Conservation (phyloP, 2,888 invertebrate species). For the Drepana falcataria region DNA sequence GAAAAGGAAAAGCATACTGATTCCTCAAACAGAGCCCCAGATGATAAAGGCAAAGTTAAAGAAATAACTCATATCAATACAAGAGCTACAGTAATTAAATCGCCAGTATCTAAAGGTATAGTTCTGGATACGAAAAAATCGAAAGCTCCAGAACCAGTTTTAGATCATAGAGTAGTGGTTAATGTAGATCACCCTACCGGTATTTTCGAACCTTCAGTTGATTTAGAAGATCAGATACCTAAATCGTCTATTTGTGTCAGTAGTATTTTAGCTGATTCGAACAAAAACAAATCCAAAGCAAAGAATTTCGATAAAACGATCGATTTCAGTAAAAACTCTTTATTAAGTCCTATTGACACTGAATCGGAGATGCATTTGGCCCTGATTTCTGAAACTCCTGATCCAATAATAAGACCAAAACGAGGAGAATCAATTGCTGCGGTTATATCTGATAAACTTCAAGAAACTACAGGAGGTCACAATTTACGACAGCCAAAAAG, state of each 20-base stretch:
- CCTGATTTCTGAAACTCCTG: conserved; percentile 61
- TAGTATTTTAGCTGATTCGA: conserved; percentile 50
- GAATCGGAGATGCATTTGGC: conserved; percentile 66
- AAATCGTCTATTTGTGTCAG: conserved; percentile 74
- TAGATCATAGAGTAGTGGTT: conserved; percentile 52
- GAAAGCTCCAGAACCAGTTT: conserved; percentile 39
- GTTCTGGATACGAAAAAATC: conserved; percentile 67
- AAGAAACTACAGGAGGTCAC: conserved; percentile 61
- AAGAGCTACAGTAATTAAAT: conserved; percentile 78
- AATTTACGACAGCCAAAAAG: conserved; percentile 69
- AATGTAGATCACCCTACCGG: conserved; percentile 81
- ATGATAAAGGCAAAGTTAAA: conserved; percentile 56
- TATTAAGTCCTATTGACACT: conserved; percentile 54
- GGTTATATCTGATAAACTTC: conserved; percentile 71
- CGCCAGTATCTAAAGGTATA: conserved; percentile 74
- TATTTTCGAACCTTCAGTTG: conserved; percentile 83
- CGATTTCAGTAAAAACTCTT: conserved; percentile 33
- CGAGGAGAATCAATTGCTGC: conserved; percentile 70
- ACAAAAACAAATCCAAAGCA: conserved; percentile 55
- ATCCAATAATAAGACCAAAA: conserved; percentile 61
- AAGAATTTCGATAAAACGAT: conserved; percentile 31
- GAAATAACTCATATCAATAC: conserved; percentile 63
- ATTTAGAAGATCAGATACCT: conserved; percentile 83
- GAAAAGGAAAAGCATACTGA: conserved; percentile 62
- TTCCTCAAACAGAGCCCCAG: conserved; percentile 33